Evolutionary conservation across 2,113 vertebrate genomes (phyloP), one percentile per base, ranked within the genome.

Genomic region (Notarius lentiginosus): DNA sequence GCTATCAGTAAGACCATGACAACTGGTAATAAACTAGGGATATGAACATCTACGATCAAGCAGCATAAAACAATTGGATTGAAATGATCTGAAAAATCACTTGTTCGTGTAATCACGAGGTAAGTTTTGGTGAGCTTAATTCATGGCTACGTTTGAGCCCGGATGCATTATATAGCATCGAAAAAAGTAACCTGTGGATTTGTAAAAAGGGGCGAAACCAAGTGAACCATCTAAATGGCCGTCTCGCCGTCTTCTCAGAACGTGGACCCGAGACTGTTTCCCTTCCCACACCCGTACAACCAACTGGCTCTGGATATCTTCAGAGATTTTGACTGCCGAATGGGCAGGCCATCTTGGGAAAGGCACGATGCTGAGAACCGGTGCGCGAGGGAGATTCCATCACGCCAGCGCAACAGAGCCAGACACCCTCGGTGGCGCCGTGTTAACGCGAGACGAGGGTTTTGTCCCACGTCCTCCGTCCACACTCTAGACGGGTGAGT

Each of bases 401-500:
- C 97, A 0, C 95, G 97, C 86, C 97, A 98, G 66, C 94, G 97
- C 80, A 97, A 98, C 0, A 92, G 96, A 0, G 95, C 97, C 0
- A 84, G 97, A 91, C 97, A 97, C 90, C 97, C 98, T 17, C 95
- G 96, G 2, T 96, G 96, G 77, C 96, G 97, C 6, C 96, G 98
- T 18, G 92, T 96, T 1, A 18, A 94, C 94, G 87, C 94, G 97
- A 90, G 96, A 97, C 0, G 97, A 99, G 92, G 97, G 97, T 0
- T 41, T 41, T 41, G 34, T 41, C 34, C 34, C 34, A 41, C 34
- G 34, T 41, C 34, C 34, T 3, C 34, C 2, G 97, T 98, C 53
- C 98, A 97, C 83, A 98, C 97, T 0, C 94, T 98, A 90, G 98
- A 99, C 91, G 97, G 98, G 98, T 99, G 92, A 97, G 93, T 12